Evolutionary conservation across 2,113 vertebrate genomes (phyloP).

Genomic region (Cynocephalus volans): DNA sequence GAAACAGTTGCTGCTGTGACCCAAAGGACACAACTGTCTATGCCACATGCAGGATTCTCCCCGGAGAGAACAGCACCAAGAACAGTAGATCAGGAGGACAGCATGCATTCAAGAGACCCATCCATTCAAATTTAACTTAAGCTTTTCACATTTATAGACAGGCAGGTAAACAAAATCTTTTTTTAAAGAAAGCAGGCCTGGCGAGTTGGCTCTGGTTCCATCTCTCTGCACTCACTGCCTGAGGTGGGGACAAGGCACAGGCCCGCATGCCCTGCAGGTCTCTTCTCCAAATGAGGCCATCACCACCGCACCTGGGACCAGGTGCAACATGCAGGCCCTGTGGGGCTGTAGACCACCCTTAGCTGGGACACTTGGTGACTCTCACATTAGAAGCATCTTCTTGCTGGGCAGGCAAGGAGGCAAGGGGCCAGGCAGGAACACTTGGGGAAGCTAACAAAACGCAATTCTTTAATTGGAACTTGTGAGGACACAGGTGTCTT

Average conservation of each 20-base stretch:
- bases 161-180: neutral
- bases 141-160: neutral
- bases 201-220: neutral
- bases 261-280: fast-evolving
- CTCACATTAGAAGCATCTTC: neutral
- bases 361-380: fast-evolving
- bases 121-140: neutral
- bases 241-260: neutral
- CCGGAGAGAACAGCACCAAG: neutral
- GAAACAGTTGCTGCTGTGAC: neutral
- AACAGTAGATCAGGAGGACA: neutral
- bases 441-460: neutral
- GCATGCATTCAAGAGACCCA: neutral
- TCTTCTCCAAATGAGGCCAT: neutral
- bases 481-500: neutral
- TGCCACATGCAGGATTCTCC: no score
- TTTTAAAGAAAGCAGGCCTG: neutral
- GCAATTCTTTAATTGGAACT: neutral
- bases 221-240: neutral
- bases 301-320: fast-evolving
- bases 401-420: neutral
- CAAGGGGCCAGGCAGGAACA: neutral
- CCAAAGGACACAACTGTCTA: neutral
- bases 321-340: fast-evolving
- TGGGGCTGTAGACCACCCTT: fast-evolving